These are phyloP conservation scores for Pseudopipra pipra DNA, from an alignment of 2,113 vertebrate species.

Conservation along the genomic window DNA sequence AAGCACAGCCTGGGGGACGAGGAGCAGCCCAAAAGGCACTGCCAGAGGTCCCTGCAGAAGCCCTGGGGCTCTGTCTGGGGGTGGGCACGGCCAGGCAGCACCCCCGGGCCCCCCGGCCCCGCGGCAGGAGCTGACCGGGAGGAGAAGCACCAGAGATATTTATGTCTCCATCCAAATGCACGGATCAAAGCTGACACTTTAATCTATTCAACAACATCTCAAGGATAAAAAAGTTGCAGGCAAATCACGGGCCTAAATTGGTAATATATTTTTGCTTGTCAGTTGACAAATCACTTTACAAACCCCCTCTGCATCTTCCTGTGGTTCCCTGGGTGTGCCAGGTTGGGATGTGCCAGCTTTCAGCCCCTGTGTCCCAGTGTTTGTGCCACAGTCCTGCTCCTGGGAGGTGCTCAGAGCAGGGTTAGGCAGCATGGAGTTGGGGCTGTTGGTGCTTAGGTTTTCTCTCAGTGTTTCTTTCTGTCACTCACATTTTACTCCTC, in stretches of 20 bases:
- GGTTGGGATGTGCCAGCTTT: not conserved
- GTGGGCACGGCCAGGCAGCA: not conserved
- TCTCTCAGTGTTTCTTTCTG: not conserved
- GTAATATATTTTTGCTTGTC: constrained; percentile 63
- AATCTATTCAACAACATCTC: constrained; percentile 71
- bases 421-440: not conserved
- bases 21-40: not conserved
- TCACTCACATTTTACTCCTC: not conserved
- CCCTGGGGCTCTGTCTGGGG: rapidly evolving
- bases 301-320: not conserved
- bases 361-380: not conserved
- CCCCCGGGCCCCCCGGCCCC: not conserved
- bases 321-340: not conserved
- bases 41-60: not conserved
- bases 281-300: constrained; percentile 63
- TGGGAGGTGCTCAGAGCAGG: not conserved
- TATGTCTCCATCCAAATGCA: constrained; percentile 58
- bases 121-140: not conserved
- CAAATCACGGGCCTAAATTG: constrained; percentile 67
- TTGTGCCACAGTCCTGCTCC: not conserved
- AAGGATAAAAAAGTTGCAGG: constrained; percentile 74
- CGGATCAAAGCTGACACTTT: constrained; percentile 74
- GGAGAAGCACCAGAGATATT: constrained; percentile 34
- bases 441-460: not conserved
- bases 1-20: not conserved